phyloP scores from a whole-genome alignment of 1,140 invertebrate species.

The Apis mellifera region Amel_HAv3.1 CM009933.2:7973001-7973500 shows the following conservation, averaged over 20 bases:
- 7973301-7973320: slow-evolving; percentile 42
- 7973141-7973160: neutral
- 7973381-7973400: slow-evolving; percentile 8
- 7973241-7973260: slow-evolving; percentile 19
- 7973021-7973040: too few relatives aligned
- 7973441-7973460: slow-evolving; percentile 44
- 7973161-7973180: neutral
- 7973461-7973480: slow-evolving; percentile 21
- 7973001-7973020: too few relatives aligned
- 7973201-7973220: too few relatives aligned
- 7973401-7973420: slow-evolving; percentile 35
- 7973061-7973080: too few relatives aligned
- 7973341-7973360: neutral
- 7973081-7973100: too few relatives aligned
- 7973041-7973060: too few relatives aligned
- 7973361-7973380: neutral
- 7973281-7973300: slow-evolving; percentile 42
- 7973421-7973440: neutral
- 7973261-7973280: slow-evolving; percentile 13
- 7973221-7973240: slow-evolving; percentile 8
- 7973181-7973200: too few relatives aligned
- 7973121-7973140: too few relatives aligned
- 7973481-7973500: neutral
- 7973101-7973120: too few relatives aligned
- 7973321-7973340: slow-evolving; percentile 48